phyloP scores from a whole-genome alignment of 2,888 invertebrate species.

The Drosophila phalerata region DNA sequence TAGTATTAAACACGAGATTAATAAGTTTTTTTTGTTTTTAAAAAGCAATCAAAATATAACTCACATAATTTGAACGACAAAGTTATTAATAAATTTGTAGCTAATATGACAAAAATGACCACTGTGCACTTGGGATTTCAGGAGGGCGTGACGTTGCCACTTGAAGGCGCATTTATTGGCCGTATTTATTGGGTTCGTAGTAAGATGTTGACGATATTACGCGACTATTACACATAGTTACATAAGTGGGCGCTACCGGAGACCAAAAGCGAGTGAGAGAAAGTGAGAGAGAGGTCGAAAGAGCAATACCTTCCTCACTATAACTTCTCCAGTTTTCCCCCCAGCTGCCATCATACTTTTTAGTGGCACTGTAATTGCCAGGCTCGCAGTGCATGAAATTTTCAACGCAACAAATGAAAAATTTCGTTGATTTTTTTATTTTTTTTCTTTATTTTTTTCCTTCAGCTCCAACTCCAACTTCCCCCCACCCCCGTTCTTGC shows the following conservation, averaged over 20 bases:
- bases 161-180: conserved; percentile 54
- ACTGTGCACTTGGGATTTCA: background rate
- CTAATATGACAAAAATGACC: background rate
- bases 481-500: background rate
- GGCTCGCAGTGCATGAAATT: conserved; percentile 68
- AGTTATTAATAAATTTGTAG: too few species aligned
- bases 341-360: background rate
- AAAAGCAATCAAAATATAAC: too few species aligned
- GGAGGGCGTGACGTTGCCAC: conserved; percentile 44
- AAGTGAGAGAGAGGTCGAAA: background rate
- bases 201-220: conserved; percentile 59
- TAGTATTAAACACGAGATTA: too few species aligned
- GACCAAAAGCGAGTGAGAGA: background rate
- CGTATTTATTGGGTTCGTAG: conserved; percentile 47
- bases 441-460: conserved; percentile 15
- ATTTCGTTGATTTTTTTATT: conserved; percentile 36
- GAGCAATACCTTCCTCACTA: too few species aligned
- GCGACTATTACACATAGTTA: conserved; percentile 54
- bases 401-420: conserved; percentile 76
- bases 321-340: background rate
- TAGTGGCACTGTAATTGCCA: conserved; percentile 68
- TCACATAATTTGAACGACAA: too few species aligned
- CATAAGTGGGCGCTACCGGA: background rate
- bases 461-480: background rate
- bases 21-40: too few species aligned